Evolutionary conservation across 2,113 vertebrate species (phyloP), one percentile per base, ranked within the genome.

Genomic region (Anser cygnoides): DNA sequence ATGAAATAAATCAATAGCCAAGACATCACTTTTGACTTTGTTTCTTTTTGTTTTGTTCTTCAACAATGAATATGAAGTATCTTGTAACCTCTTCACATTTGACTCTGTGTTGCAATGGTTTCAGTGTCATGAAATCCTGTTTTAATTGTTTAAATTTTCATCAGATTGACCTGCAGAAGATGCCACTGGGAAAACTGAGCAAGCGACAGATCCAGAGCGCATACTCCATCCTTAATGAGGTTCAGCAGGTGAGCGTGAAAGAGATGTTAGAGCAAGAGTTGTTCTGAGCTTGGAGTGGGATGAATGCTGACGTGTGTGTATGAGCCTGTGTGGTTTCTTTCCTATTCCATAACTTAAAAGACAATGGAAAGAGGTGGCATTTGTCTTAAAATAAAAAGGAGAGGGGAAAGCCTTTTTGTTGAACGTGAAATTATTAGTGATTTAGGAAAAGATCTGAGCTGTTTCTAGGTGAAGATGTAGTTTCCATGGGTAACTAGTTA

Each of bases 81-180:
- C 68, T 70, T 29, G 23, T 10, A 79, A 19, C 2, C 12, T 77
- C 29, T 77, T 75, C 81, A 43, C 0, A 0, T 89, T 57, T 72
- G 28, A 67, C 7, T 12, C 33, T 72, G 35, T 73, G 52, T 18
- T 94, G 41, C 28, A 29, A 0, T 57, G 23, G 13, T 84, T 93
- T 90, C 37, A 78, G 0, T 41, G 33, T 55, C 84, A 26, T 65
- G 46, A 76, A 83, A 63, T 66, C 37, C 44, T 7, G 1, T 23
- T 91, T 93, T 90, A 96, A 65, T 89, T 13, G 1, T 18, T 85
- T 92, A 8, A 33, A 20, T 91, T 44, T 95, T 87, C 84, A 66
- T 58, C 97, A 99, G 99, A 99, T 99, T 87, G 99, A 99, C 97
- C 98, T 99, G 46, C 99, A 99, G 97, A 99, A 99, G 97, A 99